A percentile compares a stretch with the other conserved stretches of the same genome.
These are phyloP conservation scores for Mixornis gularis DNA, from an alignment of 2,113 vertebrate genomes.

Conservation along the genomic window DNA sequence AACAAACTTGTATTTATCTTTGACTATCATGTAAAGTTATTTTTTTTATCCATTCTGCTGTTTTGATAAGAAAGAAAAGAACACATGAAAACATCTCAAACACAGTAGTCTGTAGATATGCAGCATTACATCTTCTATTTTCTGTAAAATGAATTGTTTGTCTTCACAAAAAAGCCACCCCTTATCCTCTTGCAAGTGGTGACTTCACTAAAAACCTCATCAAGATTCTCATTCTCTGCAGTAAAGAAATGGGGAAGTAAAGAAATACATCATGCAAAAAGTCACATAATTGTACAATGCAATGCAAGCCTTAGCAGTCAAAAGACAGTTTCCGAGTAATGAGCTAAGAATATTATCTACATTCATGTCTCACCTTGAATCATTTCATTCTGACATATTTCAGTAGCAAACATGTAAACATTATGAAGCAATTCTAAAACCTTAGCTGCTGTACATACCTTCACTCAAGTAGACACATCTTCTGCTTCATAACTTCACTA, in stretches of 20 bases:
- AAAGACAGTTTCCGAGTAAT: neutral
- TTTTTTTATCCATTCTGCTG: neutral
- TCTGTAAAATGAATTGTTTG: neutral
- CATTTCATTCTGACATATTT: neutral
- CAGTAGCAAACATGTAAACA: neutral
- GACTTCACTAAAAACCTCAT: neutral
- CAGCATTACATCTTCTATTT: neutral
- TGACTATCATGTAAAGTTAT: neutral
- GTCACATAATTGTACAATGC: neutral
- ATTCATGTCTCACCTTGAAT: neutral
- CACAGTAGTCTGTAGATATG: neutral
- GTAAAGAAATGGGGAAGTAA: neutral
- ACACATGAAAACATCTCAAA: neutral
- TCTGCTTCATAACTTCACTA: constrained; percentile 10
- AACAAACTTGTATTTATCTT: neutral
- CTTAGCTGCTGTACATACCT: constrained; percentile 46
- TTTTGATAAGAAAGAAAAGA: neutral
- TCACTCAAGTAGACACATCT: constrained; percentile 25
- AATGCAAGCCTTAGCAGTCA: neutral
- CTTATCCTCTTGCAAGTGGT: neutral
- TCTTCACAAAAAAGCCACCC: neutral
- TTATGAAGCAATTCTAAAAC: neutral
- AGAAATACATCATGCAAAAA: neutral
- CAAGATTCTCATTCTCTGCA: neutral
- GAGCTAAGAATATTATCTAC: neutral